These are phyloP conservation scores for Sander lucioperca DNA, from an alignment of 2,113 vertebrate genomes.

Conservation along the genomic window DNA sequence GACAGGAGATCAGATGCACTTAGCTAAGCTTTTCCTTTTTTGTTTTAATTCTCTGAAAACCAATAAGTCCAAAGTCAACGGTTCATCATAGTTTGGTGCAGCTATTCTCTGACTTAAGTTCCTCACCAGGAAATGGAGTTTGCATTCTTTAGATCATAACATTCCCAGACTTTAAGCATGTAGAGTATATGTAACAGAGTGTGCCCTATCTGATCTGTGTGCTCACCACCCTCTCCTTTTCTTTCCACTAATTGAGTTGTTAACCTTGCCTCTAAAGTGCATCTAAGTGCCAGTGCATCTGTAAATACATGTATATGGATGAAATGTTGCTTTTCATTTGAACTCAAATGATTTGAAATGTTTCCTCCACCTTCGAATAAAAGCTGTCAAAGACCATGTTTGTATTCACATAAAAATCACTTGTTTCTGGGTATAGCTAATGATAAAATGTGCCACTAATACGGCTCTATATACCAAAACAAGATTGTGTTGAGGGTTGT, in stretches of 20 bases:
- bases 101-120: slow-evolving; percentile 42
- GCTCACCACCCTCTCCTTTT: slow-evolving; percentile 62
- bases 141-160: slow-evolving; percentile 67
- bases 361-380: slow-evolving; percentile 83
- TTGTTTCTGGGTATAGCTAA: not conserved
- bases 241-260: slow-evolving; percentile 68
- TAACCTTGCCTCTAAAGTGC: slow-evolving; percentile 71
- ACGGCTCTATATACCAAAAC: not conserved
- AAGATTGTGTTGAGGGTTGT: not conserved
- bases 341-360: slow-evolving; percentile 76
- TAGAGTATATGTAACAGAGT: slow-evolving; percentile 73
- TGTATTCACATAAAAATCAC: slow-evolving; percentile 34
- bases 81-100: slow-evolving; percentile 64
- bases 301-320: slow-evolving; percentile 82
- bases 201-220: slow-evolving; percentile 66
- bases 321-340: slow-evolving; percentile 82
- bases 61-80: slow-evolving; percentile 57
- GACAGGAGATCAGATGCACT: slow-evolving; percentile 67
- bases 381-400: slow-evolving; percentile 73
- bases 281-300: slow-evolving; percentile 81
- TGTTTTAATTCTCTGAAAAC: slow-evolving; percentile 40
- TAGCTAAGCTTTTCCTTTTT: slow-evolving; percentile 42
- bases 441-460: not conserved
- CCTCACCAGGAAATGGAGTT: slow-evolving; percentile 37
- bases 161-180: slow-evolving; percentile 79